Evolutionary conservation across 2,113 vertebrate genomes (phyloP).

Genomic region (Campylomormyrus numenius): DNA sequence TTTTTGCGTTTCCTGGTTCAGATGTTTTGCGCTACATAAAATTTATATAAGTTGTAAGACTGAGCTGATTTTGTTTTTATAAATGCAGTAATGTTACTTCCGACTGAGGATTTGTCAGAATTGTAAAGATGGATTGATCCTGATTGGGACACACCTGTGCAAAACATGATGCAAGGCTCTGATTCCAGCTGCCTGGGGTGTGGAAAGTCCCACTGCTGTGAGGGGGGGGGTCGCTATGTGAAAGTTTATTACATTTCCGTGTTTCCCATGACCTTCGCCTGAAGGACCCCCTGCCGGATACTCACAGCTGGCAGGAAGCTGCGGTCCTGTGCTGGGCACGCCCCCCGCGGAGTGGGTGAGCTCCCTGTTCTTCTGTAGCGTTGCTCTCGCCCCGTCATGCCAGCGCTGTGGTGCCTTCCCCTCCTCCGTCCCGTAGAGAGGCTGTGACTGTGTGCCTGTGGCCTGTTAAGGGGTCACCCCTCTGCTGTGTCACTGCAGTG

Average conservation of each 20-base stretch:
- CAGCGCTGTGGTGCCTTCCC: neutral
- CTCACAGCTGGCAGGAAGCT: neutral
- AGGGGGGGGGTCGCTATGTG: neutral
- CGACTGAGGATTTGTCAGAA: neutral
- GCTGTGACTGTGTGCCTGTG: neutral
- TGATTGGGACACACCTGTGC: neutral
- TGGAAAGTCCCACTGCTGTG: neutral
- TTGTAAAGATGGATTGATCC: neutral
- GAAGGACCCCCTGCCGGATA: neutral
- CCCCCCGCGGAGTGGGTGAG: neutral
- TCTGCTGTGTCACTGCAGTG: neutral
- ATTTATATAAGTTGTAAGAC: neutral
- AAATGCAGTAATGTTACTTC: neutral
- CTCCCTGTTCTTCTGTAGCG: neutral
- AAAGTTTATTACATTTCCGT: neutral
- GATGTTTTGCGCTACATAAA: neutral
- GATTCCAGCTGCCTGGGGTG: neutral
- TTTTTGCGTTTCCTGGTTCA: neutral
- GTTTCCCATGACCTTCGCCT: neutral
- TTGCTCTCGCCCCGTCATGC: neutral
- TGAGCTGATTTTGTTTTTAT: neutral
- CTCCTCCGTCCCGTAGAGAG: neutral
- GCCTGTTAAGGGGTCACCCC: neutral
- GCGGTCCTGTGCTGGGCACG: neutral
- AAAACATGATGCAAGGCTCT: no score